Percentiles rank a stretch among this genome's conserved stretches.
Evolutionary conservation across 2,888 invertebrate species (phyloP).

Genomic region (Polymixis flavicincta): DNA sequence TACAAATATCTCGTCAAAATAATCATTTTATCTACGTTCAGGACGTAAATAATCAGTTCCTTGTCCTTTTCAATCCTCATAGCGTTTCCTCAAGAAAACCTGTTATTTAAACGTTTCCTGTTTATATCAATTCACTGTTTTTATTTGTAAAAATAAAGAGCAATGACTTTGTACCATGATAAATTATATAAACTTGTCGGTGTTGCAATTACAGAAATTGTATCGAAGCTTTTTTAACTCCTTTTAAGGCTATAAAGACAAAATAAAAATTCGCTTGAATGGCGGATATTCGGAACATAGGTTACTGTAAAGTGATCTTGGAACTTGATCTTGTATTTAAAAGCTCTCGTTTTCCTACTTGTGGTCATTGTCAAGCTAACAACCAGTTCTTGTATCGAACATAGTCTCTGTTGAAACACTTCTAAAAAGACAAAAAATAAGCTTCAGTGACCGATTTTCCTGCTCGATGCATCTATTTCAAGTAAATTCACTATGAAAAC

Average conservation of each 20-base stretch:
- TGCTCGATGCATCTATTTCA: neutral
- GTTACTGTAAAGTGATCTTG: neutral
- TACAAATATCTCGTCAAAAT: slow-evolving; percentile 6
- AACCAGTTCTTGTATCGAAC: neutral
- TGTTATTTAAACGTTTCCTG: slow-evolving; percentile 60
- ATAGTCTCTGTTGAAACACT: neutral
- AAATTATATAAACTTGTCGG: slow-evolving; percentile 49
- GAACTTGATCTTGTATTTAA: neutral
- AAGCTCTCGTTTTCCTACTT: neutral
- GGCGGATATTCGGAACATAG: neutral
- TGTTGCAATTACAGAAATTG: slow-evolving; percentile 32
- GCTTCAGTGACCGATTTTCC: neutral
- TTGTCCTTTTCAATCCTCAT: slow-evolving; percentile 53
- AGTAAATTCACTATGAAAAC: neutral
- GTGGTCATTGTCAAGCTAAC: neutral
- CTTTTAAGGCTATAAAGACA: slow-evolving; percentile 4
- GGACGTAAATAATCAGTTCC: slow-evolving; percentile 17
- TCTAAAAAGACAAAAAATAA: neutral
- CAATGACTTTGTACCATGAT: slow-evolving; percentile 52
- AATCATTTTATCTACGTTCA: slow-evolving; percentile 7
- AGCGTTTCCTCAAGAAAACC: slow-evolving; percentile 62
- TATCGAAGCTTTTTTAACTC: slow-evolving; percentile 19
- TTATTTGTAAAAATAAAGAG: slow-evolving; percentile 44
- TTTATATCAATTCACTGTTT: slow-evolving; percentile 48
- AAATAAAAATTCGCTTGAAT: neutral